phyloP scores from a whole-genome alignment of 2,888 invertebrate species.

The Bruchidius siliquastri region DNA sequence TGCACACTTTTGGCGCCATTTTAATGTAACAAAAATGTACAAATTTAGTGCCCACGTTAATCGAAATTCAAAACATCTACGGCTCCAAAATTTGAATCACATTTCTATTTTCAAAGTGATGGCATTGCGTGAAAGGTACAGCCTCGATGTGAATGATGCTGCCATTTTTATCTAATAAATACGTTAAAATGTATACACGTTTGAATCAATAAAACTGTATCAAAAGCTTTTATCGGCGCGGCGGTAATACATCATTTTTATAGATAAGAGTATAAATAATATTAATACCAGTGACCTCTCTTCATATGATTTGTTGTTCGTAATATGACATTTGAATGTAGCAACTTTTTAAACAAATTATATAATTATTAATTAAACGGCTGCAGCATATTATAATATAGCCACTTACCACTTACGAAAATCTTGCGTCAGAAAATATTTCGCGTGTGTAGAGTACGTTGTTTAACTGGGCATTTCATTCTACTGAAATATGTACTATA shows the following conservation, averaged over 20 bases:
- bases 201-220: not conserved
- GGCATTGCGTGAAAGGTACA: too few relatives aligned
- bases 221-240: not conserved
- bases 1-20: too few relatives aligned
- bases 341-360: not conserved
- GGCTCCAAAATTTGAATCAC: too few relatives aligned
- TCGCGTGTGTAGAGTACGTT: not conserved
- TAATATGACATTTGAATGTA: not conserved
- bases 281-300: not conserved
- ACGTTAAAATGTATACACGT: too few relatives aligned
- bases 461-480: not conserved
- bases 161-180: too few relatives aligned
- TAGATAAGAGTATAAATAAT: not conserved
- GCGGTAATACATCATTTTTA: not conserved
- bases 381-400: not conserved
- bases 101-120: too few relatives aligned
- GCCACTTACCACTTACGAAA: not conserved
- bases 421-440: not conserved
- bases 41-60: too few relatives aligned
- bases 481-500: not conserved
- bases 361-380: not conserved
- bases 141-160: too few relatives aligned
- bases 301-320: not conserved
- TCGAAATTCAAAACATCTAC: too few relatives aligned
- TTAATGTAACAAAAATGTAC: too few relatives aligned